Conservation (phyloP, 2,113 vertebrate species). For the Raja brachyura region DNA sequence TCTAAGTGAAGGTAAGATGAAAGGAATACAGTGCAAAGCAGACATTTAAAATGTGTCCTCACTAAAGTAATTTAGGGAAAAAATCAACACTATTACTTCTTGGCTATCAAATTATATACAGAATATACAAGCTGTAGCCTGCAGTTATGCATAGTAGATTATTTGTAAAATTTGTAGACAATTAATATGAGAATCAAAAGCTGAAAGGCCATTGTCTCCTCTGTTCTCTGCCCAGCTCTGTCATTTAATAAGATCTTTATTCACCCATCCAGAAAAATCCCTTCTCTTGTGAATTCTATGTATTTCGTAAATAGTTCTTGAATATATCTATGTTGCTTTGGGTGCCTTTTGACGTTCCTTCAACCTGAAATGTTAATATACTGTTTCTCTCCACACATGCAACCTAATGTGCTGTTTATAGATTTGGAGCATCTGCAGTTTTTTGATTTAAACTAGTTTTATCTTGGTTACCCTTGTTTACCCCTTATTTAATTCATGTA, state of each 20-base stretch:
- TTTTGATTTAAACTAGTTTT: neutral
- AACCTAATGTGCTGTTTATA: too few species aligned
- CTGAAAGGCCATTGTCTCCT: too few species aligned
- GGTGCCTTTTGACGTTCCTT: too few species aligned
- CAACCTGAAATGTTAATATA: too few species aligned
- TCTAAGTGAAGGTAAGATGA: conserved; percentile 76
- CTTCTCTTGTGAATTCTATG: neutral
- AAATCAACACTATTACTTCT: neutral
- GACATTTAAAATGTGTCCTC: neutral
- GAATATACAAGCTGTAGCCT: neutral
- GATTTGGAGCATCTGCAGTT: too few species aligned
- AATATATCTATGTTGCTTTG: neutral
- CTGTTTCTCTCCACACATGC: too few species aligned
- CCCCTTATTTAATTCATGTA: neutral
- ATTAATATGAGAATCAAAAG: neutral
- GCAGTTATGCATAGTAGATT: neutral
- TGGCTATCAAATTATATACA: neutral
- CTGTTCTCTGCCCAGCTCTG: too few species aligned
- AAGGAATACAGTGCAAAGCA: neutral
- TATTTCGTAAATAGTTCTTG: neutral
- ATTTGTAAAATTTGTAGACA: neutral
- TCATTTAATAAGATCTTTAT: neutral
- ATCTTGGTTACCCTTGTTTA: neutral
- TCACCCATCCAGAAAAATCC: neutral
- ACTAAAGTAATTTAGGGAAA: neutral